Conservation (phyloP, 2,797 vertebrate genomes). For the Falco berigora region DNA sequence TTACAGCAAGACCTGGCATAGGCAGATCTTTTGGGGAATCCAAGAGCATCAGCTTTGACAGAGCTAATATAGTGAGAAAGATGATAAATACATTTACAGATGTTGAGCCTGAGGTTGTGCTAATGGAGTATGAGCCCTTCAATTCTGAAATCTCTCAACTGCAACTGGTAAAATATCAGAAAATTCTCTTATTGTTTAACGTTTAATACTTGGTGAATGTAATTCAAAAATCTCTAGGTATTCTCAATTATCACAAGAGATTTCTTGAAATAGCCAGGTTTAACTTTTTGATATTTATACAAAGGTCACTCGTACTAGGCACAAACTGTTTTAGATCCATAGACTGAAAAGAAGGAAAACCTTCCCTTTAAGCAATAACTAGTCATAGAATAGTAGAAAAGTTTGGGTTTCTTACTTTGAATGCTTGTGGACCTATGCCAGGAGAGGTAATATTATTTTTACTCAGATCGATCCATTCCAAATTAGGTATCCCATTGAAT, state of each 20-base stretch:
- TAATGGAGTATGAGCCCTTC: neutral
- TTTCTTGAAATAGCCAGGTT: neutral
- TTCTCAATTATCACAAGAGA: neutral
- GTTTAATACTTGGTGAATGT: neutral
- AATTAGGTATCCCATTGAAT: slow-evolving; percentile 90
- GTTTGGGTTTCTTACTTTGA: slow-evolving; percentile 76
- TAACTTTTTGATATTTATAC: neutral
- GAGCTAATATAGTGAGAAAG: neutral
- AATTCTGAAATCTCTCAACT: neutral
- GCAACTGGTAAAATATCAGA: neutral
- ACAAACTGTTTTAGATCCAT: neutral
- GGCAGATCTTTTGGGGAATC: neutral
- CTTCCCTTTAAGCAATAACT: neutral
- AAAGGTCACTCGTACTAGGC: neutral
- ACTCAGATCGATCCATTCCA: slow-evolving; percentile 93
- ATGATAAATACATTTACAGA: neutral
- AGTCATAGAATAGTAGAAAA: neutral
- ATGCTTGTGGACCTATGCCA: slow-evolving; percentile 76
- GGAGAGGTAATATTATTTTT: slow-evolving; percentile 87
- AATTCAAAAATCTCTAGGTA: neutral
- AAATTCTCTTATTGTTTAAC: neutral
- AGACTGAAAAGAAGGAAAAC: neutral
- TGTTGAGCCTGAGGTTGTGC: neutral
- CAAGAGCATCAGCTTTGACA: neutral
- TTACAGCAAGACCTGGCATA: neutral